Evolutionary conservation across 2,888 invertebrate species (phyloP), one percentile per base, ranked within the genome.

Genomic region (Chaetogeoica ovagalla): DNA sequence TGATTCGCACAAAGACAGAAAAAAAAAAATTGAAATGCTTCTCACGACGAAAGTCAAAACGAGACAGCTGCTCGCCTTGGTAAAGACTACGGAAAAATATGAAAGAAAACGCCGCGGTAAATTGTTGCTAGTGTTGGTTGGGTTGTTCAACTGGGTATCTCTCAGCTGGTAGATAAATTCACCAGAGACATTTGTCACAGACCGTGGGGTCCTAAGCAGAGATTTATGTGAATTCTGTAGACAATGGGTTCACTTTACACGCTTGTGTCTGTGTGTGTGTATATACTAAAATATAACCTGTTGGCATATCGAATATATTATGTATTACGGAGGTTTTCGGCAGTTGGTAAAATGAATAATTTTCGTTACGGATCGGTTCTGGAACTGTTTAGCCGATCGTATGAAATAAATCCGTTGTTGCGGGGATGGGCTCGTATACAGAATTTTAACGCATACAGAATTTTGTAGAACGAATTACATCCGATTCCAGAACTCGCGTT

Each of bases 161-260:
- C n/a, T n/a, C 52, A 68, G 59, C 59, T 21, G 21, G 59, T 43
- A 43, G 17, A 60, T 72, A 60, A 60, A 43, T 72, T 43, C 60
- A 19, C 43, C 72, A 19, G 60, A 60, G 72, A 72, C 72, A 48
- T 72, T 72, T 72, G 60, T 72, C 60, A 72, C 60, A 60, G 60
- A 43, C 72, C 19, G 43, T 66, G 21, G 66, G 21, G 66, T n/a
- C 37, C 43, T 43, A 60, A 72, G 60, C 72, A 43, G 19, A 72
- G 72, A 72, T 72, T 72, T 72, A 72, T 72, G 60, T 19, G 43
- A 48, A 23, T 60, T 43, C 43, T 6, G 48, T 17, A 55, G 19
- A 60, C 59, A 43, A 23, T 19, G 23, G 23, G 4, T 9, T 9
- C 13, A 15, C 17, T 55, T 11, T 11, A 37, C 65, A 55, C 13